A percentile compares a stretch with the other conserved stretches of the same genome.
phyloP scores from a whole-genome alignment of 2,113 vertebrate species.

The Danionella cerebrum region DNA sequence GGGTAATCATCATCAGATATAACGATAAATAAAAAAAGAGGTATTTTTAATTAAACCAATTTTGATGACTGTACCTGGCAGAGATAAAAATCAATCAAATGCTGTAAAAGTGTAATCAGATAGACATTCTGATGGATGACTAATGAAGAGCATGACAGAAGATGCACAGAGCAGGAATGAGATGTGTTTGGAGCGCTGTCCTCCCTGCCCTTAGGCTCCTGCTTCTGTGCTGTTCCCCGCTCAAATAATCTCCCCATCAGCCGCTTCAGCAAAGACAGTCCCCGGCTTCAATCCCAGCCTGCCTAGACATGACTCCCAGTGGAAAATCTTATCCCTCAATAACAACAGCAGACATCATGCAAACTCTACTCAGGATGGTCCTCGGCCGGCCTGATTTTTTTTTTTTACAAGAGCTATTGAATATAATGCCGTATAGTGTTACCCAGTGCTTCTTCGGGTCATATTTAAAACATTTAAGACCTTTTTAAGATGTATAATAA shows the following conservation, averaged over 20 bases:
- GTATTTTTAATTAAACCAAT: no score
- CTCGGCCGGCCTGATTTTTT: no score
- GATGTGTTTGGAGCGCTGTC: neutral
- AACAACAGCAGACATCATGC: no score
- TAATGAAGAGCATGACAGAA: neutral
- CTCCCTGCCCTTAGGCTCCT: slow-evolving; percentile 28
- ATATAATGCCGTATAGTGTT: no score
- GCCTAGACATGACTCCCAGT: slow-evolving; percentile 42
- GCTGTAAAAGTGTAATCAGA: neutral
- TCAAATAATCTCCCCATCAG: slow-evolving; percentile 45
- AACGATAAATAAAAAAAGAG: no score
- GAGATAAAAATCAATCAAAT: neutral
- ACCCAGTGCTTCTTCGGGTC: no score
- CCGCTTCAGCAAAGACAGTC: slow-evolving; percentile 38
- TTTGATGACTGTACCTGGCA: neutral
- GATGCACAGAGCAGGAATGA: neutral
- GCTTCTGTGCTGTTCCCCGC: slow-evolving; percentile 36
- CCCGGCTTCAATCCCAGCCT: slow-evolving; percentile 40
- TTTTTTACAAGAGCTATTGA: no score
- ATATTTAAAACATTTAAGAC: no score
- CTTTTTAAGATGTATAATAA: no score
- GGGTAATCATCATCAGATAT: no score
- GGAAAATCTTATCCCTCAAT: neutral
- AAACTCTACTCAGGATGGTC: no score
- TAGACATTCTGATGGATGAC: neutral